Conservation (phyloP, 2,797 vertebrate species). For the Characodon lateralis region DNA sequence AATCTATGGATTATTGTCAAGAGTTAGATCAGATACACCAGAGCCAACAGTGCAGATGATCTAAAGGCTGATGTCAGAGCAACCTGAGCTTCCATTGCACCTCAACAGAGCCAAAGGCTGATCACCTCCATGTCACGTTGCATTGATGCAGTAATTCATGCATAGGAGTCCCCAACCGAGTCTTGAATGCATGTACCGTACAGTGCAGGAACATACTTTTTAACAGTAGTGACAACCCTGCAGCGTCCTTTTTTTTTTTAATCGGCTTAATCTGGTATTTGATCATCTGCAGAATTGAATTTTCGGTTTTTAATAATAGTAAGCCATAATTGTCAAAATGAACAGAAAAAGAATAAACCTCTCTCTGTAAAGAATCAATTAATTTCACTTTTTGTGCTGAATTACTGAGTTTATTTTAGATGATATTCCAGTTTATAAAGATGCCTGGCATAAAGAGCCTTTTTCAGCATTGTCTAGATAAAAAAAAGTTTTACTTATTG, state of each 20-base stretch:
- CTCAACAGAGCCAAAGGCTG: no score
- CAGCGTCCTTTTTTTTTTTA: not conserved
- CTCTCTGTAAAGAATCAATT: not conserved
- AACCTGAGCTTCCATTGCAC: no score
- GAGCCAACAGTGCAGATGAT: no score
- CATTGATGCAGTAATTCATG: no score
- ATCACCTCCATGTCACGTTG: no score
- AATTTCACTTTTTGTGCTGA: not conserved
- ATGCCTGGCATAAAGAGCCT: not conserved
- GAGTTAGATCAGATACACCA: no score
- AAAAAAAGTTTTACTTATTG: not conserved
- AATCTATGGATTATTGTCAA: not conserved
- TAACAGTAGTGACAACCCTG: not conserved
- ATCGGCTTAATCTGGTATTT: not conserved
- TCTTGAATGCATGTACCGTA: not conserved
- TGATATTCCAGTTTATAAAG: not conserved
- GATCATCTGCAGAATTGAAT: not conserved
- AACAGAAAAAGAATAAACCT: not conserved
- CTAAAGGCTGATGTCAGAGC: no score
- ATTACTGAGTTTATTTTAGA: not conserved
- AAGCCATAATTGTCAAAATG: not conserved
- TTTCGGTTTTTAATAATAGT: not conserved
- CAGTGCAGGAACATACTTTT: not conserved
- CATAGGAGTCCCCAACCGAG: no score
- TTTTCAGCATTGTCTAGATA: not conserved